Conservation (phyloP, 2,888 invertebrate genomes). For the Hoplodrina ambigua region DNA sequence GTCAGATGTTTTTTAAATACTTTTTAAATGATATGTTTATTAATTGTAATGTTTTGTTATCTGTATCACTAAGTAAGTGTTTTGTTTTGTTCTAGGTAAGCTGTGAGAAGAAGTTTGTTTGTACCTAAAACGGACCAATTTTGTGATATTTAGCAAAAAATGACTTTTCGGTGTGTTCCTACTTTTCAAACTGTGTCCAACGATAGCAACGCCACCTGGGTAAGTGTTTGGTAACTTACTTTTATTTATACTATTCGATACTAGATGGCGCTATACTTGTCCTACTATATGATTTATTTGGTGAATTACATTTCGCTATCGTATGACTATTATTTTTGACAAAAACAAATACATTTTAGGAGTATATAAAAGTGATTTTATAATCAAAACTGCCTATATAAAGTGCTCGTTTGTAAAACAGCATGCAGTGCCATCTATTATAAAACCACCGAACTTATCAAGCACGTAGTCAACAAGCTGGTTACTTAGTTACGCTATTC, state of each 20-base stretch:
- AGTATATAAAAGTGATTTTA: background rate
- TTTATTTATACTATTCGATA: conserved; percentile 60
- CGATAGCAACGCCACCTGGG: conserved; percentile 92
- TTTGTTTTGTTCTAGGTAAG: conserved; percentile 92
- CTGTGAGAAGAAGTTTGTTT: conserved; percentile 88
- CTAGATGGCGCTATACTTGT: conserved; percentile 69
- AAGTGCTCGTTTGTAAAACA: background rate
- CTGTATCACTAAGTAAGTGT: conserved; percentile 90
- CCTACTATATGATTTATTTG: background rate
- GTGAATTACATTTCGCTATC: background rate
- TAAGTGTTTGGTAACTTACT: conserved; percentile 81
- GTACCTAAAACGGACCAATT: conserved; percentile 69
- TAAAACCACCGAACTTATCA: background rate
- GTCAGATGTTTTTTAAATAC: too few species aligned
- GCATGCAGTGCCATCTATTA: conserved; percentile 59
- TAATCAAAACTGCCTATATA: too few species aligned
- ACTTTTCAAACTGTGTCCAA: conserved; percentile 92
- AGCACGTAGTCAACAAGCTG: background rate
- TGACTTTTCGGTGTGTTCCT: conserved; percentile 93
- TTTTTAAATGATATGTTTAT: too few species aligned
- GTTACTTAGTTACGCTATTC: conserved; percentile 65
- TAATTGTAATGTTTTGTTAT: background rate
- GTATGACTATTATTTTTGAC: background rate
- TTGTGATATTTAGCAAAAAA: conserved; percentile 77
- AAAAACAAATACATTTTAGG: background rate